Evolutionary conservation across 1,140 invertebrate species (phyloP), one percentile per base, ranked within the genome.

Genomic region (Danaus melanippus): DNA sequence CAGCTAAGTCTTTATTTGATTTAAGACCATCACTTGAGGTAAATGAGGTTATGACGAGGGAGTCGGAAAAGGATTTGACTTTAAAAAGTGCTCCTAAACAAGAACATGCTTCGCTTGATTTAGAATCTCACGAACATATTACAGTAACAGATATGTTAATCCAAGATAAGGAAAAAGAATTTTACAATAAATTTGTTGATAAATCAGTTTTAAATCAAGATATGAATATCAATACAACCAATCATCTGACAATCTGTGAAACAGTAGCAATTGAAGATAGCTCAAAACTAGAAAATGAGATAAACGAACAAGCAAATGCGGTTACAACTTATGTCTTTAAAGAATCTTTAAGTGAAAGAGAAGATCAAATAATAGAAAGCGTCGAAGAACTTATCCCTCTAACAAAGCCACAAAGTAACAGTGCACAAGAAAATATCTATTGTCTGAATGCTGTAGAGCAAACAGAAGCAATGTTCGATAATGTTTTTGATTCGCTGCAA

Each of bases 221-320:
- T 63, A 62, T 79, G 53, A 79, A 56, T 66, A 66, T 75, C 53
- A 71, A 67, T 67, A 69, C 59, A 63, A 74, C 73, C 53, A 66
- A 60, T 12, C 78, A 82, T 57, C 63, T 87, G 21, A 80, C 73
- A 43, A 88, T 79, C 17, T 68, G 66, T 59, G 74, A 78, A 60
- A 79, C 67, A n/a, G 56, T 82, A 45, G 58, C 64, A n/a, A 54
- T 76, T 12, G 78, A 84, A 67, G 64, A 76, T 43, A 58, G 60
- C n/a, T 48, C 50, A 32, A 45, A 58, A 40, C 52, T 52, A 46
- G 42, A 54, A 42, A 62, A 56, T 42, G 46, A 67, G 47, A 40
- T 43, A 46, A 50, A 15, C 42, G 40, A 64, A 58, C 49, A 39
- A 52, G 72, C 66, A 64, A 73, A 12, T 42, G 75, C 67, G 50